A percentile compares a stretch with the other conserved stretches of the same genome.
phyloP scores from a whole-genome alignment of 2,888 invertebrate species.

The Apamea crenata region DNA sequence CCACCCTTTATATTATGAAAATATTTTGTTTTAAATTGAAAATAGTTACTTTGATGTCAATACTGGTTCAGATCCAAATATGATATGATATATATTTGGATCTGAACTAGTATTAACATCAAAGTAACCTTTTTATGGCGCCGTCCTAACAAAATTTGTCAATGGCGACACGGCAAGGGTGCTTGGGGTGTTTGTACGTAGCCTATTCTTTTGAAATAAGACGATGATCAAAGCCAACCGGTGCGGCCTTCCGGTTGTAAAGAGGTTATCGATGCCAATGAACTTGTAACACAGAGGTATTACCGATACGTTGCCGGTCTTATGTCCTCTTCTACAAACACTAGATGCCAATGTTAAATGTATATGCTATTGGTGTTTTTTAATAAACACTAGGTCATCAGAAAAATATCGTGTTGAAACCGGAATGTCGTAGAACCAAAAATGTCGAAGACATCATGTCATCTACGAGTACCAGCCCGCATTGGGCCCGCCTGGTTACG shows the following conservation, averaged over 20 bases:
- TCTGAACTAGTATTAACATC: too few relatives aligned
- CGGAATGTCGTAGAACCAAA: too few relatives aligned
- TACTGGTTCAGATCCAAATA: not conserved
- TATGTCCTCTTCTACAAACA: not conserved
- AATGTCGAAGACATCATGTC: too few relatives aligned
- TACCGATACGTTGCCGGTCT: not conserved
- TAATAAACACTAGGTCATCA: too few relatives aligned
- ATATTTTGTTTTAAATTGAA: not conserved
- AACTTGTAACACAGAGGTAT: not conserved
- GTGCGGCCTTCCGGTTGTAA: constrained; percentile 38
- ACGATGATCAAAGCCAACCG: constrained; percentile 24
- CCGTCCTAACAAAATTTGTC: not conserved
- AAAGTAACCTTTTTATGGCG: too few relatives aligned
- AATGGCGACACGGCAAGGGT: constrained; percentile 18
- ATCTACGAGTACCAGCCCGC: too few relatives aligned
- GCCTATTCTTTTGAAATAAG: not conserved
- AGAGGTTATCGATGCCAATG: constrained; percentile 13
- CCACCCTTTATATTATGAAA: not conserved
- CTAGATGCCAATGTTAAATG: not conserved
- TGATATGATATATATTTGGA: too few relatives aligned
- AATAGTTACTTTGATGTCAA: not conserved
- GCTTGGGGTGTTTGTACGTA: constrained; percentile 12
- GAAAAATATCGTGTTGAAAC: too few relatives aligned
- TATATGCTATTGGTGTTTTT: too few relatives aligned
- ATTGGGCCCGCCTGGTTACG: too few relatives aligned